Percentiles rank a stretch among this genome's conserved stretches.
Conservation (phyloP, 1,140 invertebrate species). For the Aphis craccivora region DNA sequence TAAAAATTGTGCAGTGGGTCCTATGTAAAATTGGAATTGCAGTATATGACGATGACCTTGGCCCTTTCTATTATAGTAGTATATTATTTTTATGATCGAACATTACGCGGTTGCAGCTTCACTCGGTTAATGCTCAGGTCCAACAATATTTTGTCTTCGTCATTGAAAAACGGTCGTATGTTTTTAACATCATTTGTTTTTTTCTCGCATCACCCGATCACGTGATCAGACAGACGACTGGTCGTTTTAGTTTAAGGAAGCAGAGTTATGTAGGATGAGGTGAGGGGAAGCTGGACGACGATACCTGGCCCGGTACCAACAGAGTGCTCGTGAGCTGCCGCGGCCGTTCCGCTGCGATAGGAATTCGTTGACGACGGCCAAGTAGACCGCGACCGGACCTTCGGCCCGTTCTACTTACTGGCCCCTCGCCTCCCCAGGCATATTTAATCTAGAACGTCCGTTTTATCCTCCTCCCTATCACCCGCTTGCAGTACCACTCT, state of each 20-base stretch:
- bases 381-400: conserved; percentile 9
- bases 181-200: not conserved
- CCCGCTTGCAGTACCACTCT: not conserved
- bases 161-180: not conserved
- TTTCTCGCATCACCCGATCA: not conserved
- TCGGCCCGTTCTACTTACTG: conserved; percentile 10
- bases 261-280: too few relatives aligned
- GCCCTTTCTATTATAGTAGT: not conserved
- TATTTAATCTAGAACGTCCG: not conserved
- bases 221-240: not conserved
- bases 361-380: not conserved
- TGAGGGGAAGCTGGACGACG: not conserved
- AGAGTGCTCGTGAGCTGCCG: not conserved
- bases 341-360: not conserved
- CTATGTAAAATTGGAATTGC: not conserved
- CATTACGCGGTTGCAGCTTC: not conserved
- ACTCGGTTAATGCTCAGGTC: not conserved
- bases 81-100: not conserved
- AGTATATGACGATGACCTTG: not conserved
- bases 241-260: not conserved
- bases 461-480: not conserved
- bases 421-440: not conserved
- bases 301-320: not conserved
- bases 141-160: not conserved
- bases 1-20: not conserved